Evolutionary conservation across 2,888 invertebrate species (phyloP).

Genomic region (Dioctria linearis): DNA sequence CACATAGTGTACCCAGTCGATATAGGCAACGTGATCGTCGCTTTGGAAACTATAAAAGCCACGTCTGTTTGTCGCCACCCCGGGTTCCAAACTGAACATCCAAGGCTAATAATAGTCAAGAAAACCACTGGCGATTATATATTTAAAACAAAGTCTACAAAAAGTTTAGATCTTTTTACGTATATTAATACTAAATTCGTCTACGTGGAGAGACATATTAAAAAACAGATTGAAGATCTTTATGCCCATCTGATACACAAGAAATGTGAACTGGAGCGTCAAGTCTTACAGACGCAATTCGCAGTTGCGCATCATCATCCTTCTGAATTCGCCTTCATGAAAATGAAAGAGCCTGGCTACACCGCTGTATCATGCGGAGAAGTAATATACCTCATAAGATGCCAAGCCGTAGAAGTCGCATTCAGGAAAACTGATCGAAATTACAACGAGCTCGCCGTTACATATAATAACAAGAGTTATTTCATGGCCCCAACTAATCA

Average conservation of each 20-base stretch:
- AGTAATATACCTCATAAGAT: too few relatives aligned
- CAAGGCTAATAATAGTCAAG: too few relatives aligned
- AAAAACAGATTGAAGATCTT: neutral
- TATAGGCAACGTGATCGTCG: too few relatives aligned
- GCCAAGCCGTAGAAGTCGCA: too few relatives aligned
- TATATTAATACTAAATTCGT: slow-evolving; percentile 15
- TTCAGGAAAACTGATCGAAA: too few relatives aligned
- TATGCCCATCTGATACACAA: neutral
- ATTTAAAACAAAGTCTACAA: too few relatives aligned
- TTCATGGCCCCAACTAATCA: neutral
- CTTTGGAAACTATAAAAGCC: too few relatives aligned
- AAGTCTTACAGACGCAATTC: neutral
- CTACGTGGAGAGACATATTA: slow-evolving; percentile 5
- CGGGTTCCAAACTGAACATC: too few relatives aligned
- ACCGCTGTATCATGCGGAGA: neutral
- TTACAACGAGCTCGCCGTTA: too few relatives aligned
- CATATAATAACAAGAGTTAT: slow-evolving; percentile 2
- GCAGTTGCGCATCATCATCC: neutral
- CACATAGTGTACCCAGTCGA: too few relatives aligned
- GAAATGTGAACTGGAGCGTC: slow-evolving; percentile 1
- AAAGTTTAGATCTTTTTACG: neutral
- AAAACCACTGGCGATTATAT: too few relatives aligned
- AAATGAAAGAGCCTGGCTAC: slow-evolving; percentile 11
- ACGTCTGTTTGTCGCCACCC: too few relatives aligned
- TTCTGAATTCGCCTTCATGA: slow-evolving; percentile 2